A percentile compares a stretch with the other conserved stretches of the same genome.
phyloP scores from a whole-genome alignment of 2,797 vertebrate genomes.

The Propithecus deckenii region DNA sequence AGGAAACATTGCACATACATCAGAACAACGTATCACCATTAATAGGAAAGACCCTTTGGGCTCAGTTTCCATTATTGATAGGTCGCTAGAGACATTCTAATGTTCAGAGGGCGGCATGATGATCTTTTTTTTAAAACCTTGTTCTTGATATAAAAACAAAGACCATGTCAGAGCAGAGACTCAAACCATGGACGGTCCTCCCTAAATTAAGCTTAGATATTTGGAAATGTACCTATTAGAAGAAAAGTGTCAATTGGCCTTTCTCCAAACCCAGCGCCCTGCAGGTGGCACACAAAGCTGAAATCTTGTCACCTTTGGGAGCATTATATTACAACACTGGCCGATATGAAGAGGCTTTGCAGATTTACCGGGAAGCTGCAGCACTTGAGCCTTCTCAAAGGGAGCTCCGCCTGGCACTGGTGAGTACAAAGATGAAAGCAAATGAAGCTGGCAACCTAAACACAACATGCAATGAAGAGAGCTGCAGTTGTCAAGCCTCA shows the following conservation, averaged over 20 bases:
- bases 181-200: neutral
- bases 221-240: neutral
- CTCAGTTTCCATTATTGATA: neutral
- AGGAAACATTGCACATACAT: neutral
- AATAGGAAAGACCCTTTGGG: neutral
- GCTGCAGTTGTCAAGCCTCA: neutral
- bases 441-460: neutral
- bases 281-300: conserved; percentile 91
- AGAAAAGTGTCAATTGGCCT: neutral
- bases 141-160: neutral
- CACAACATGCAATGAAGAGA: accelerated
- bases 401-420: conserved; percentile 94
- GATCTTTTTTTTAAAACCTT: neutral
- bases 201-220: neutral
- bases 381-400: conserved; percentile 89
- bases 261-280: conserved; percentile 87
- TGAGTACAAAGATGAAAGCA: conserved; percentile 79
- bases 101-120: neutral
- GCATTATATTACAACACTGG: conserved; percentile 98
- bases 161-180: neutral
- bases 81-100: neutral
- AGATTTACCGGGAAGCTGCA: conserved; percentile 92
- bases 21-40: neutral
- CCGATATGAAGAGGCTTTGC: conserved; percentile 92
- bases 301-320: conserved; percentile 93